Percentiles rank a stretch among this genome's conserved stretches.
These are phyloP conservation scores for Scyliorhinus canicula DNA, from an alignment of 2,797 vertebrate genomes.

Conservation along the genomic window DNA sequence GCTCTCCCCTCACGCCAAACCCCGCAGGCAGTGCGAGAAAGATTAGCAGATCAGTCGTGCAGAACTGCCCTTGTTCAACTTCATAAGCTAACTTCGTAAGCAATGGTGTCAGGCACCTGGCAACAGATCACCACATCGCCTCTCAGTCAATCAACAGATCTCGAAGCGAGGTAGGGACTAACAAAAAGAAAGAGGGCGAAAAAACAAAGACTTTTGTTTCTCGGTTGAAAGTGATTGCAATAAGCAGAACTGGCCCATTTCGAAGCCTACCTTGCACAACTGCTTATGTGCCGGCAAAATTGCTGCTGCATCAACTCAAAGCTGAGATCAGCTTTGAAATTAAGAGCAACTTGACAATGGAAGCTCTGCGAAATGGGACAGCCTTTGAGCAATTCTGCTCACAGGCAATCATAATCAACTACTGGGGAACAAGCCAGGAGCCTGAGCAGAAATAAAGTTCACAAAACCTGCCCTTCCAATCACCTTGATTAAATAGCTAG, in stretches of 20 bases:
- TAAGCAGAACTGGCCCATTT: neutral
- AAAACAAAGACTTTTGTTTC: neutral
- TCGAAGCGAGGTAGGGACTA: neutral
- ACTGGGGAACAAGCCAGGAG: neutral
- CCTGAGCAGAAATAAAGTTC: conserved; percentile 3
- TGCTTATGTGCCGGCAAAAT: neutral
- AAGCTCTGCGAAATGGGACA: neutral
- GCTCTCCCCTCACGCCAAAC: no score
- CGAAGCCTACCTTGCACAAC: neutral
- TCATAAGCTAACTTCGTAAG: neutral
- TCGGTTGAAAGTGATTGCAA: neutral
- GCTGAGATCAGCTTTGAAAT: neutral
- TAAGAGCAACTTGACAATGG: neutral
- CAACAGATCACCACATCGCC: neutral
- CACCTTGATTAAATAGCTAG: neutral
- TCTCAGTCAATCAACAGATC: neutral
- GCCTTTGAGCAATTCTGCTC: neutral
- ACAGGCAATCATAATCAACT: neutral
- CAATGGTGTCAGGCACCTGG: neutral
- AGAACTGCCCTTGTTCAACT: no score
- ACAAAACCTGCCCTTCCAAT: conserved; percentile 5
- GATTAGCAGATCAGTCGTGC: neutral
- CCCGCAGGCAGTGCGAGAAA: neutral
- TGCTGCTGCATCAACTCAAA: neutral
- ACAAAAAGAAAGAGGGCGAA: neutral